Percentiles rank a stretch among this genome's conserved stretches.
These are phyloP conservation scores for Trichopoda pennipes DNA, from an alignment of 2,888 invertebrate genomes.

Conservation along the genomic window DNA sequence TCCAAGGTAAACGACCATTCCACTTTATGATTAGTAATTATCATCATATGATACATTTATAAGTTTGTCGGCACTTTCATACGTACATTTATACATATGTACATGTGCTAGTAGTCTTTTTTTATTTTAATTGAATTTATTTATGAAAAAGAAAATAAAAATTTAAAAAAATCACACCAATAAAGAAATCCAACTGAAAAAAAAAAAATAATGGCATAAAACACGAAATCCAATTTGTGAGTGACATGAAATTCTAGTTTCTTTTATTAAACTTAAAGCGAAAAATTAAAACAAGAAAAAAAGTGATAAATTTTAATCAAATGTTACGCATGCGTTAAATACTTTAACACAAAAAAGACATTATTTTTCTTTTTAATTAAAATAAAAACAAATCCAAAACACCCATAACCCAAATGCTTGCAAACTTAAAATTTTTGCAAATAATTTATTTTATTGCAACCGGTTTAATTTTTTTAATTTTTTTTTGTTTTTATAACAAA, in stretches of 20 bases:
- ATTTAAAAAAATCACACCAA: constrained; percentile 17
- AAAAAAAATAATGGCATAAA: constrained; percentile 26
- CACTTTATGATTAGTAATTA: constrained; percentile 19
- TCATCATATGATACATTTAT: constrained; percentile 39
- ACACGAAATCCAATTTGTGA: constrained; percentile 53
- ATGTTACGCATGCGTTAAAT: constrained; percentile 53
- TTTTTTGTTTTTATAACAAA: not conserved
- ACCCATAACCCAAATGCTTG: not conserved
- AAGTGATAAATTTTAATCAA: constrained; percentile 1
- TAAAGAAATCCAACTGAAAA: constrained; percentile 32
- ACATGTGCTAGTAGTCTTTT: not conserved
- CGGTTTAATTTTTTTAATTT: not conserved
- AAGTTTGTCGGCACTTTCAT: not conserved
- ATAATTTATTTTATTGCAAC: not conserved
- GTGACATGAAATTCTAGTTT: constrained; percentile 51
- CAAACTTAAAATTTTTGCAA: not conserved
- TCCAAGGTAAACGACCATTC: constrained; percentile 51
- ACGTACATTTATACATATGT: no score
- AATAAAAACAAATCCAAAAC: not conserved
- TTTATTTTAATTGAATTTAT: constrained; percentile 52
- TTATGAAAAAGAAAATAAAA: constrained; percentile 30
- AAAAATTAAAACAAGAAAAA: not conserved
- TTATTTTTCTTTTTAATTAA: not conserved
- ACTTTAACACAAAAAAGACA: constrained; percentile 18
- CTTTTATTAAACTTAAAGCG: constrained; percentile 21